Base-by-base conservation (phyloP, 2,113 vertebrate species). In the Catharus minimus region DNA sequence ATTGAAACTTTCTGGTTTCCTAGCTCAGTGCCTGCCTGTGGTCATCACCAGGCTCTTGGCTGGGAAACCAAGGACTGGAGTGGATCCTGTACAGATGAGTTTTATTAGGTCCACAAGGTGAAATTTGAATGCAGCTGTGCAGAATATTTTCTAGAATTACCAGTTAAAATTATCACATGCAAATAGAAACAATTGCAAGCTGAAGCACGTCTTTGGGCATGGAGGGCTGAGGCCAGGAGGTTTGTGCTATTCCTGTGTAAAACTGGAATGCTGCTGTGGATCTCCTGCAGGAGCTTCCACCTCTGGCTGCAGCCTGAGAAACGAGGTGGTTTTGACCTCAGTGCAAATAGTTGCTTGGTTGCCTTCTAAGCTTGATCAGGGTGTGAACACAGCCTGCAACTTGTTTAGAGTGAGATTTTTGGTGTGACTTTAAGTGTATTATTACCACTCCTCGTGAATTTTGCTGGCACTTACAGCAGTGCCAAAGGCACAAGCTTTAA, bases 61-160 rank as follows among this genome's bases (percentile, higher is more conserved):
- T 83, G 76, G 68, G 61, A 71, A 89, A 30, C 11, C 52, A 26
- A 43, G n/a, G 43, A 0, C 57, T 68, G 2, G 28, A 38, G 26
- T 41, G 56, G 24, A 3, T 65, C 41, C 19, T 3, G 3, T 46
- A 7, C 19, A 47, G 14, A 52, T 57, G 16, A n/a, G 23, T 13
- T 61, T 16, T 47, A 3, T 81, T 53, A 64, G 67, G 19, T 76
- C 82, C 76, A 60, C 21, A 28, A 78, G 88, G 38, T 65, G 77
- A 75, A 73, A 87, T 79, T 65, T 72, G 68, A 79, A 73, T 77
- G 53, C 65, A 49, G 50, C 80, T 84, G 43, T 65, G 27, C 36
- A 52, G 87, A 80, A 57, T 89, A 61, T 94, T 94, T 87, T 89
- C 86, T 92, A 62, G 89, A 95, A 69, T 74, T 90, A 73, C 86